Percentiles rank a stretch among this genome's conserved stretches.
Conservation (phyloP, 2,888 invertebrate genomes). For the Phengaris alcon region DNA sequence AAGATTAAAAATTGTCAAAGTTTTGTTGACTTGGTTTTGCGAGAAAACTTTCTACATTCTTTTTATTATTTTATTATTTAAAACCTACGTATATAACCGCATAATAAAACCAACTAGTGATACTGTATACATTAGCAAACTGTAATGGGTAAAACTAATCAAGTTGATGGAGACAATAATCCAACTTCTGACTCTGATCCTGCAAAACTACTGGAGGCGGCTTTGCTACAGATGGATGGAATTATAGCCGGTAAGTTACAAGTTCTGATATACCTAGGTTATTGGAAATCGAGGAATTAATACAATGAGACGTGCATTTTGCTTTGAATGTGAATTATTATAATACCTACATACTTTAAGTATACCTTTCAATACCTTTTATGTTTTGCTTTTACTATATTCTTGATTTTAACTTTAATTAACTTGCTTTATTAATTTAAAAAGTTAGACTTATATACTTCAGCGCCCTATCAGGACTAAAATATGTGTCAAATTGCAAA, state of each 20-base stretch:
- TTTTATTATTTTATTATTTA: not conserved
- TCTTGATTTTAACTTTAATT: no score
- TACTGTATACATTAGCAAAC: constrained; percentile 32
- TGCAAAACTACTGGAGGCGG: constrained; percentile 90
- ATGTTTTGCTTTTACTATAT: no score
- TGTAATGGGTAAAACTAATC: constrained; percentile 72
- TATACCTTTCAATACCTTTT: not conserved
- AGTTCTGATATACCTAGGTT: constrained; percentile 27
- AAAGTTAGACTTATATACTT: no score
- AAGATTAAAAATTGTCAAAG: constrained; percentile 41
- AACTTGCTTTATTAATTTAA: no score
- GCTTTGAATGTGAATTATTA: not conserved
- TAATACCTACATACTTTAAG: not conserved
- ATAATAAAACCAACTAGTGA: not conserved
- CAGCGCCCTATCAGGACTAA: no score
- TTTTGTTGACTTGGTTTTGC: constrained; percentile 66
- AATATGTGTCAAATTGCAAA: no score
- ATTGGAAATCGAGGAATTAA: not conserved
- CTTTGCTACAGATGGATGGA: constrained; percentile 93
- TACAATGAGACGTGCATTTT: not conserved
- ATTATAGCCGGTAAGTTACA: constrained; percentile 86
- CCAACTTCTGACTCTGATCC: constrained; percentile 87
- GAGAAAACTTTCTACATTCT: constrained; percentile 32
- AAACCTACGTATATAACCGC: not conserved
- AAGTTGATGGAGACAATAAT: constrained; percentile 74